phyloP scores from a whole-genome alignment of 2,888 invertebrate species.

The Lobophora halterata region DNA sequence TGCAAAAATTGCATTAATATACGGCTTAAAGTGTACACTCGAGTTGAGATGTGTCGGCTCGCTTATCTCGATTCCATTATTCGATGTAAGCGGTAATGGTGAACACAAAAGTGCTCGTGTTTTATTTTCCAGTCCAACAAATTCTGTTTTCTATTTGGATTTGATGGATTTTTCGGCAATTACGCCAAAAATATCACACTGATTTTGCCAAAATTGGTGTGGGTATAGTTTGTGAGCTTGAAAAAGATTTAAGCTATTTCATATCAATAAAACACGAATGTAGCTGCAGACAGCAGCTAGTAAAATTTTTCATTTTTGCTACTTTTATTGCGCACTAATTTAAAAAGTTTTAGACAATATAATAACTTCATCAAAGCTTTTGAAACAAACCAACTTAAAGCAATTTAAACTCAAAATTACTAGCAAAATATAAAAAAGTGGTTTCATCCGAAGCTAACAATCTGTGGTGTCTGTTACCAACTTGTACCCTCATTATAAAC shows the following conservation, averaged over 20 bases:
- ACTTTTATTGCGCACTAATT: no score
- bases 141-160: no score
- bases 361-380: neutral
- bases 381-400: neutral
- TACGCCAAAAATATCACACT: no score
- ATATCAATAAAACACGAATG: no score
- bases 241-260: no score
- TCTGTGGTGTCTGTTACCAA: conserved; percentile 16
- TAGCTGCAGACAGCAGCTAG: no score
- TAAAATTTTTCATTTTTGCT: no score
- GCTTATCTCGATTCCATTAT: conserved; percentile 49
- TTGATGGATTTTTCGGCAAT: no score
- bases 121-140: no score
- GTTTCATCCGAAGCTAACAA: conserved; percentile 2
- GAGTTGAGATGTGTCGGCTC: conserved; percentile 24
- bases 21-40: conserved; percentile 15
- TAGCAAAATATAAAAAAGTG: conserved; percentile 9
- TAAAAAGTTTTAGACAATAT: neutral
- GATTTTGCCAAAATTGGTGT: no score
- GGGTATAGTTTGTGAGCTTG: no score
- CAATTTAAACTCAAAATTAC: conserved; percentile 2
- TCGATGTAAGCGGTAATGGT: conserved; percentile 39
- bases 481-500: conserved; percentile 44
- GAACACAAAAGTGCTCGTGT: conserved; percentile 33
- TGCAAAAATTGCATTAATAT: conserved; percentile 18